Evolutionary conservation across 2,113 vertebrate genomes (phyloP).

Genomic region (Callionymus lyra): DNA sequence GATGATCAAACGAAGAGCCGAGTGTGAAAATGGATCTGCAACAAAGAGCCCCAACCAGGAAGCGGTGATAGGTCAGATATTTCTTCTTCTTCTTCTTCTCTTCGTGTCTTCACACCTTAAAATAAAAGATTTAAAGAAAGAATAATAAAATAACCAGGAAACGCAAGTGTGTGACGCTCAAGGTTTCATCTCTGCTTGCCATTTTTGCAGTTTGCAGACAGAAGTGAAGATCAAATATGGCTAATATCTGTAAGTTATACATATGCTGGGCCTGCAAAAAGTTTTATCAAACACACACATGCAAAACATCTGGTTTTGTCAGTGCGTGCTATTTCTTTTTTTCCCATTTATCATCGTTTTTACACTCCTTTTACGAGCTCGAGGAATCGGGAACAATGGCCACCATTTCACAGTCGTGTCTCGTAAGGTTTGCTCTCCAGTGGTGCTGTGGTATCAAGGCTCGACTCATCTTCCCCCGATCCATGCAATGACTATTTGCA

Average conservation of each 20-base stretch:
- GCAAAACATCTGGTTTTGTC: constrained; percentile 26
- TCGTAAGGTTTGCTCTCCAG: constrained; percentile 13
- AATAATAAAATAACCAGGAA: neutral
- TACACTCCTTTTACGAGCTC: constrained; percentile 5
- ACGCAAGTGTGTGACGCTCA: constrained; percentile 6
- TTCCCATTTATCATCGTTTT: constrained; percentile 18
- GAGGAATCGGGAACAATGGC: neutral
- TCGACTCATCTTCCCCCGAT: constrained; percentile 26
- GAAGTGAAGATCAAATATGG: constrained; percentile 57
- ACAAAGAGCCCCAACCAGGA: constrained; percentile 69
- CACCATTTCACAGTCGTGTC: constrained; percentile 24
- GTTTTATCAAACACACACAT: constrained; percentile 20
- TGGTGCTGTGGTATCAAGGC: neutral
- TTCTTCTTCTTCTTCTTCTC: neutral
- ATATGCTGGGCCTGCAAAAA: constrained; percentile 17
- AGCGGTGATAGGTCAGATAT: constrained; percentile 70
- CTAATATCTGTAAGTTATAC: constrained; percentile 47
- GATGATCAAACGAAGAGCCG: constrained; percentile 61
- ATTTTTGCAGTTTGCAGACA: constrained; percentile 56
- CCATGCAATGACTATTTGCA: constrained; percentile 20
- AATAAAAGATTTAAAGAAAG: neutral
- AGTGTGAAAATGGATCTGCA: constrained; percentile 67
- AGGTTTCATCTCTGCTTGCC: constrained; percentile 39
- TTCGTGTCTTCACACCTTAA: no score
- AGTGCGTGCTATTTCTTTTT: constrained; percentile 29